Percentiles rank a stretch among this genome's conserved stretches.
Conservation (phyloP, 2,797 vertebrate species). For the Buceros bicornis region DNA sequence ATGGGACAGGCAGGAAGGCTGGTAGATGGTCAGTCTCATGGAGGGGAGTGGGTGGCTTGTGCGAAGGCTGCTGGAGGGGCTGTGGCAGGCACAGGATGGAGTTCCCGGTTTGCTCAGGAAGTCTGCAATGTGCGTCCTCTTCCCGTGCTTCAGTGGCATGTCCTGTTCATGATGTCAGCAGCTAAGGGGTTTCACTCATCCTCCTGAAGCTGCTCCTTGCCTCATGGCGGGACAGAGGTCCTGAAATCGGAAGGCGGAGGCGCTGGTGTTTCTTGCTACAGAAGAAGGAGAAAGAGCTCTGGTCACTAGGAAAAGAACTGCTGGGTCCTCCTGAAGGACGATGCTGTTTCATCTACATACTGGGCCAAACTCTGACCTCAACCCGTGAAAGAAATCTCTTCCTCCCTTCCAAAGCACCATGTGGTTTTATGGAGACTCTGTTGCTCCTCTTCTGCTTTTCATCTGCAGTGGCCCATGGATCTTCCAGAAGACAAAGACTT, state of each 20-base stretch:
- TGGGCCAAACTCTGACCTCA: background rate
- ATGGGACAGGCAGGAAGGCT: background rate
- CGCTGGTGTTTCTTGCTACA: background rate
- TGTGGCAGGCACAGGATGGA: slow-evolving; percentile 1
- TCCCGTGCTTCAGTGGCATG: background rate
- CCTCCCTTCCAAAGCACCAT: background rate
- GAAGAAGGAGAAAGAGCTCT: background rate
- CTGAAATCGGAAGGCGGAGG: background rate
- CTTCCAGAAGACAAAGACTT: background rate
- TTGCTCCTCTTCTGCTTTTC: background rate
- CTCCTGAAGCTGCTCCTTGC: background rate
- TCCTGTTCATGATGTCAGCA: background rate
- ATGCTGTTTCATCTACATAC: background rate
- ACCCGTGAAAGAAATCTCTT: background rate
- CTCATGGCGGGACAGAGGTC: background rate
- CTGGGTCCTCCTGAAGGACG: background rate
- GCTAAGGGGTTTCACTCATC: background rate
- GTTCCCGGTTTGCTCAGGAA: background rate
- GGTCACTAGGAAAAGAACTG: background rate
- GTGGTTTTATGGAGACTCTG: background rate
- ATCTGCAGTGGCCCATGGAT: background rate
- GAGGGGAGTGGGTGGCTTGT: background rate
- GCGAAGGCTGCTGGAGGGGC: background rate
- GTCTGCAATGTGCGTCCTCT: background rate
- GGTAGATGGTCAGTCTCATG: background rate